Percentiles rank a stretch among this genome's conserved stretches.
Conservation (phyloP, 2,888 invertebrate species). For the Rapana venosa region DNA sequence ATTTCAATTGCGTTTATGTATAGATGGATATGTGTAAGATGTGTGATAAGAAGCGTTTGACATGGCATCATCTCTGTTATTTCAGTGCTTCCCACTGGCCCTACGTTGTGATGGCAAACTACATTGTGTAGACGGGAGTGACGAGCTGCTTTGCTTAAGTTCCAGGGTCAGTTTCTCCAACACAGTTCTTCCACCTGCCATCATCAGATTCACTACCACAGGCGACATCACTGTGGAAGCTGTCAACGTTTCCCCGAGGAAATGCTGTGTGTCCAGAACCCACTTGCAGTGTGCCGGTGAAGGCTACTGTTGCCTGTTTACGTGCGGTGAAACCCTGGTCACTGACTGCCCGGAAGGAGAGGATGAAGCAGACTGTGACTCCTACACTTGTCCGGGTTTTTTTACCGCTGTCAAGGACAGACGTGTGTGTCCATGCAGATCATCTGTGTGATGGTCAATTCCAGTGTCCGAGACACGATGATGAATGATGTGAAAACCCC, state of each 20-base stretch:
- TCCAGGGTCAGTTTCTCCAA: background rate
- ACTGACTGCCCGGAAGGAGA: constrained; percentile 13
- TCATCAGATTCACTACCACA: background rate
- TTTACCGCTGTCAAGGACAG: constrained; percentile 4
- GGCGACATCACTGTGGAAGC: background rate
- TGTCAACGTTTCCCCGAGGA: background rate
- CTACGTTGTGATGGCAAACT: background rate
- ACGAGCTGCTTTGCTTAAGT: background rate
- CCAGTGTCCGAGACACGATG: constrained; percentile 25
- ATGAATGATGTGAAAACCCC: constrained; percentile 24
- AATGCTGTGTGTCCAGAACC: constrained; percentile 2
- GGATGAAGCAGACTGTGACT: constrained; percentile 28
- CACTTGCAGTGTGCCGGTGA: constrained; percentile 30
- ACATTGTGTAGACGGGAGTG: background rate
- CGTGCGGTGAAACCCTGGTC: constrained; percentile 13
- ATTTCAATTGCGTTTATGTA: too few species aligned
- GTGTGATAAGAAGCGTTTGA: too few species aligned
- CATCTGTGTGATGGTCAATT: constrained; percentile 15
- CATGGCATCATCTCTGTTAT: background rate
- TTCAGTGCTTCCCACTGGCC: background rate
- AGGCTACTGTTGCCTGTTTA: constrained; percentile 29
- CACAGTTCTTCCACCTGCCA: constrained; percentile 6
- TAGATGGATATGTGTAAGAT: too few species aligned
- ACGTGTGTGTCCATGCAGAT: constrained; percentile 3
- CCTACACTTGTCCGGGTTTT: constrained; percentile 36